A percentile compares a stretch with the other conserved stretches of the same genome.
Conservation (phyloP, 2,797 vertebrate species). For the Pipistrellus pipistrellus region DNA sequence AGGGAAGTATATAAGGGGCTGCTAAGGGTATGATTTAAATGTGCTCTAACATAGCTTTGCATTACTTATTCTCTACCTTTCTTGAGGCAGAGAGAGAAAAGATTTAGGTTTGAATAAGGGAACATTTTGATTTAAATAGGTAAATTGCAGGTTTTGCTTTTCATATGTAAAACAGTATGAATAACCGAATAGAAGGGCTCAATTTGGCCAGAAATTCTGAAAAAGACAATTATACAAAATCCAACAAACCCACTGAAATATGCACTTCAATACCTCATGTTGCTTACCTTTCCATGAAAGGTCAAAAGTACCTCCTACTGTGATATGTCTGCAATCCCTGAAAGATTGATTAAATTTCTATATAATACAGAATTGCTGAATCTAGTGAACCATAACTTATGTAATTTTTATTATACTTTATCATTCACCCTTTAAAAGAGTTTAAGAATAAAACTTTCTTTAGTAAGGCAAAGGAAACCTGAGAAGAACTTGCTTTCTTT, state of each 20-base stretch:
- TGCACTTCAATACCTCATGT: slow-evolving; percentile 85
- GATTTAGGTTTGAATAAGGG: slow-evolving; percentile 55
- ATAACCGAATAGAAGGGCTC: slow-evolving; percentile 75
- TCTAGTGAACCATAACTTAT: slow-evolving; percentile 90
- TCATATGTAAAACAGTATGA: slow-evolving; percentile 68
- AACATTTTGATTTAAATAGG: slow-evolving; percentile 72
- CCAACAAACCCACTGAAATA: slow-evolving; percentile 83
- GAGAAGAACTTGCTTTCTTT: slow-evolving; percentile 82
- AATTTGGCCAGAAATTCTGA: slow-evolving; percentile 76
- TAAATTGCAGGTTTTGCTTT: slow-evolving; percentile 67
- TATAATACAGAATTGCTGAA: slow-evolving; percentile 87
- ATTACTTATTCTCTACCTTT: slow-evolving; percentile 34
- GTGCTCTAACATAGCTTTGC: background rate
- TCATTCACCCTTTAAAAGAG: slow-evolving; percentile 85
- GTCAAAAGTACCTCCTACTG: slow-evolving; percentile 89
- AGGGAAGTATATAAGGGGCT: background rate
- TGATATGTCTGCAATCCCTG: slow-evolving; percentile 86
- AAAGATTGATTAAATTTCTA: slow-evolving; percentile 90
- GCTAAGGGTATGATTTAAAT: slow-evolving; percentile 4
- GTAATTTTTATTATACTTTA: slow-evolving; percentile 87
- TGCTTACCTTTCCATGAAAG: slow-evolving; percentile 90
- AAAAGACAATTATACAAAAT: slow-evolving; percentile 84
- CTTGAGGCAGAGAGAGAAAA: slow-evolving; percentile 23
- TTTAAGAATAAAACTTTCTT: slow-evolving; percentile 82
- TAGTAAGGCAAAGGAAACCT: slow-evolving; percentile 65